These are phyloP conservation scores for Connochaetes taurinus DNA, from an alignment of 2,113 vertebrate genomes.

Conservation along the genomic window DNA sequence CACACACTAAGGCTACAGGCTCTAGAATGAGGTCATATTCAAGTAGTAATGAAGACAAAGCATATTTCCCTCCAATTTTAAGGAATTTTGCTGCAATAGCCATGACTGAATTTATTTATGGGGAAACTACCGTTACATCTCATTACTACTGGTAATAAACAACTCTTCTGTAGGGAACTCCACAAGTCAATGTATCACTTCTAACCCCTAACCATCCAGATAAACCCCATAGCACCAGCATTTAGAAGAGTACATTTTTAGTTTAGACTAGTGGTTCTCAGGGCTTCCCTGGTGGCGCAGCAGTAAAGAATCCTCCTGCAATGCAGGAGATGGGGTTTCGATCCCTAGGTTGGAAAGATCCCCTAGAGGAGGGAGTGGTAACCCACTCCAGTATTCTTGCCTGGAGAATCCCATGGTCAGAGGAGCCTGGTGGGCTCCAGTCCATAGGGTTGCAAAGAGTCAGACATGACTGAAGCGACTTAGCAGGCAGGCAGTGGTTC, in stretches of 20 bases:
- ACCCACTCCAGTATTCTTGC: not conserved
- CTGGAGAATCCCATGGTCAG: not conserved
- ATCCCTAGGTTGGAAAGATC: not conserved
- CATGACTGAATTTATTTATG: not conserved
- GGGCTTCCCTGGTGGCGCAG: not conserved
- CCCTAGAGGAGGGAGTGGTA: not conserved
- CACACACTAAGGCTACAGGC: not conserved
- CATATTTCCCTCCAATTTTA: not conserved
- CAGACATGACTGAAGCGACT: not conserved
- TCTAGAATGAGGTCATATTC: not conserved
- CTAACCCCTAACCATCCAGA: not conserved
- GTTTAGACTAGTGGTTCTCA: not conserved
- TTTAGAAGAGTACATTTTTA: not conserved
- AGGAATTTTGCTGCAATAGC: not conserved
- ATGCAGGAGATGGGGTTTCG: accelerated
- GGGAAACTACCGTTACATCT: not conserved
- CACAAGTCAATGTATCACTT: not conserved
- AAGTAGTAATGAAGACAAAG: not conserved
- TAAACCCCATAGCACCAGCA: not conserved
- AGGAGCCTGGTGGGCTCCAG: not conserved
- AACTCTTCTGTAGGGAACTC: not conserved
- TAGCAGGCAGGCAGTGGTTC: not conserved
- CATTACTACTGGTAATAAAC: not conserved
- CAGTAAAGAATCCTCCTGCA: not conserved
- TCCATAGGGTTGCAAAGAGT: not conserved